Base-by-base conservation (phyloP, 37 sponge, comb jelly and placozoan genomes). In the Lycopodina hypogea region DNA sequence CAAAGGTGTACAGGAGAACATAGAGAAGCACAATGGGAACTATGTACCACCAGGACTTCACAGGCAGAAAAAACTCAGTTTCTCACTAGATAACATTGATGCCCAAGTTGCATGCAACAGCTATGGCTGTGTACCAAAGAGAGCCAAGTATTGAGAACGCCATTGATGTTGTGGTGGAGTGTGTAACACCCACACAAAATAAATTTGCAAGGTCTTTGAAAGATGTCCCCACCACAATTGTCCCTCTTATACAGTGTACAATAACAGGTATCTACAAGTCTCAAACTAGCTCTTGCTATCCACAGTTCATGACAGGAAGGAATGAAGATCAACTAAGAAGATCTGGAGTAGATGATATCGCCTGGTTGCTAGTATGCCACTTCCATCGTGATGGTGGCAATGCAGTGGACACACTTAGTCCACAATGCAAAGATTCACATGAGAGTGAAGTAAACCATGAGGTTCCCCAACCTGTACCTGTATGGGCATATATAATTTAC, bases 111-210 rank as follows among this genome's bases (percentile, higher is more conserved):
- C 55, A 53, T 53, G 55, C 55, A 53, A 53, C 55, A 53, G 55
- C 55, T 53, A 53, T 53, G 55, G 55, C 55, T 53, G 55, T 53
- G 55, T 53, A 53, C 55, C 55, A 53, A 53, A 53, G 55, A 53
- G 17, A 53, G 55, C 55, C 55, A 53, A 53, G 55, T 53, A 53
- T 53, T 19, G 55, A 53, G 55, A 17, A 53, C 17, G 55, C 55
- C 55, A 53, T 17, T 53, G 55, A 53, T 53, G 55, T 17, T 53
- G 55, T 53, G 55, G 55, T 17, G 17, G 55, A 53, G 55, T 53
- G 55, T 53, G 55, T 53, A 53, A 53, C 55, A 53, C 55, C 55
- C 55, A 53, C n/a, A n/a, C n/a, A n/a, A n/a, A n/a, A n/a, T n/a
- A n/a, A n/a, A n/a, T n/a, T n/a, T n/a, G 55, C 17, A 53, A 53